These are phyloP conservation scores for Saimiri boliviensis DNA, from an alignment of 2,113 vertebrate genomes.

Conservation along the genomic window DNA sequence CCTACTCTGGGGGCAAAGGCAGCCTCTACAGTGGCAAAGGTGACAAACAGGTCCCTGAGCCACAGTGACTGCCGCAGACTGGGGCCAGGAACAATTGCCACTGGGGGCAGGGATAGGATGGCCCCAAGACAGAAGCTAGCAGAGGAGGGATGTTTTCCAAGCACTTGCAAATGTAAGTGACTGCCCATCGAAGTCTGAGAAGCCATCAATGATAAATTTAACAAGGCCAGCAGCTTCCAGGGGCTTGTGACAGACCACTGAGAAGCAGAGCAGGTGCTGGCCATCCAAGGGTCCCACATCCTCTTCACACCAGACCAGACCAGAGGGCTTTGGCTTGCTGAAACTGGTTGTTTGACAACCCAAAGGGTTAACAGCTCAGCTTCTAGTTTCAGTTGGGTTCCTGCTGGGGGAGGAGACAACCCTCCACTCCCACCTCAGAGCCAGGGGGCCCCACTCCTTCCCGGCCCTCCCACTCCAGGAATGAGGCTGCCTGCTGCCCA, in stretches of 20 bases:
- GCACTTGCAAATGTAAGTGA: neutral
- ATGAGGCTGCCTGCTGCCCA: conserved; percentile 84
- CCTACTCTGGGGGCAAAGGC: neutral
- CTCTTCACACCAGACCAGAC: too few species aligned
- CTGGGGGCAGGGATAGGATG: neutral
- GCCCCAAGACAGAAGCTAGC: neutral
- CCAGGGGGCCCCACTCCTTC: neutral
- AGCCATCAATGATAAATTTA: neutral
- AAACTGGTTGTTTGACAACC: neutral
- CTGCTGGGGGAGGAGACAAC: conserved; percentile 72
- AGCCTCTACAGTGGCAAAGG: neutral
- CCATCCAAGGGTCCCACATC: neutral
- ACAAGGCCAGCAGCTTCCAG: neutral
- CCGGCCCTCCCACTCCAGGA: conserved; percentile 75
- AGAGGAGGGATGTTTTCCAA: neutral
- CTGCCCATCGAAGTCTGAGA: neutral
- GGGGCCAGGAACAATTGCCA: neutral
- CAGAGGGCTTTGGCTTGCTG: neutral
- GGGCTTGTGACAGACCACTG: neutral
- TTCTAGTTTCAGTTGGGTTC: conserved; percentile 70
- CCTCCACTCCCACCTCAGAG: conserved; percentile 44
- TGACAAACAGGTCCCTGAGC: neutral
- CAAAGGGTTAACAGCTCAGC: conserved; percentile 73
- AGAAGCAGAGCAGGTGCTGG: neutral
- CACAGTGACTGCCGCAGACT: neutral